Evolutionary conservation across 2,888 invertebrate genomes (phyloP), one percentile per base, ranked within the genome.

Genomic region (Cosmopolites sordidus): DNA sequence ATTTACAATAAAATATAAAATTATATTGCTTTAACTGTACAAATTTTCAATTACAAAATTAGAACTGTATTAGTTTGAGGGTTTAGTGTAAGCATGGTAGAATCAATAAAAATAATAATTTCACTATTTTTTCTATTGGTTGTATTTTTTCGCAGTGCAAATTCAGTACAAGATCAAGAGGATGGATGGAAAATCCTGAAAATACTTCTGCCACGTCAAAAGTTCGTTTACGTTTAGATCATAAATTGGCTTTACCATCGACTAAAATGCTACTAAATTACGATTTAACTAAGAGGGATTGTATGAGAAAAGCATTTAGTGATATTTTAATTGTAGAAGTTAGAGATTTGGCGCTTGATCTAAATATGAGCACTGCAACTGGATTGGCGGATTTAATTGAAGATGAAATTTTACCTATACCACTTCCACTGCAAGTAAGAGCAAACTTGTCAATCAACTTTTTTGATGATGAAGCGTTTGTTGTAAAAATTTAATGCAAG

Each of bases 371-470:
- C 68, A 89, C 90, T 0, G 80, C 92, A 0, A 81, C 86, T 29
- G 91, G 89, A 9, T 74, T 95, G 11, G 81, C 86, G 0, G 93
- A 92, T 72, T 81, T 95, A 59, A 78, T 88, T 1, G 94, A 94
- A 69, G 94, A 95, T 72, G 94, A 95, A 75, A 81, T 90, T 30
- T 79, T 89, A 16, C 83, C 83, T 1, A 82, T 84, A 50, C 88
- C 92, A 0, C 82, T 93, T 74, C 92, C 93, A 2, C 77, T 92
- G 66, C 83, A 89, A 78, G 90, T 91, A 71, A 72, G 22, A 22
- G 8, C 22, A 11, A 3, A n/a, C 3, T 37, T 37, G 14, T 37
- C 11, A 29, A 8, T 29, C 29, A 8, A 29, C 6, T 29, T 29
- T 29, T 29, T 29, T 29, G 29, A 29, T 6, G n/a, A n/a, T n/a